Conservation (phyloP, 2,113 vertebrate species). For the Osmerus eperlanus region DNA sequence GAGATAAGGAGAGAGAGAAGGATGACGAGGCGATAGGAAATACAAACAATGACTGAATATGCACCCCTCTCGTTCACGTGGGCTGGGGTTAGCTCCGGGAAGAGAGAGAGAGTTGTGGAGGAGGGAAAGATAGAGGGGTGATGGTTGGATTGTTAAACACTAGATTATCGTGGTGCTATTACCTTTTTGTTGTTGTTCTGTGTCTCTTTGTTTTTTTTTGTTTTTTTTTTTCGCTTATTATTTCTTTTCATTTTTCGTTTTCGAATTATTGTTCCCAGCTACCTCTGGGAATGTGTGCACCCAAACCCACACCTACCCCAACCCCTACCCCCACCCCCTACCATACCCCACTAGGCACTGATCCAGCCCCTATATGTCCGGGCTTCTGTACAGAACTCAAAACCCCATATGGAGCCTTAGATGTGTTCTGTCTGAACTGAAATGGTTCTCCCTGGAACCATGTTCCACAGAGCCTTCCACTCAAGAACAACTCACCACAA, state of each 20-base stretch:
- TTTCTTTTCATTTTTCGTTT: constrained; percentile 25
- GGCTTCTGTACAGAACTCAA: too few relatives aligned
- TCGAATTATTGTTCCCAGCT: constrained; percentile 64
- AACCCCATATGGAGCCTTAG: too few relatives aligned
- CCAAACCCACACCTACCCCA: constrained; percentile 47
- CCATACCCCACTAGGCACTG: too few relatives aligned
- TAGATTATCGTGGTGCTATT: constrained; percentile 79
- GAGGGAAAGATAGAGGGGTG: constrained; percentile 31
- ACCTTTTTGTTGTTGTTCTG: constrained; percentile 49
- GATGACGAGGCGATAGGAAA: constrained; percentile 1
- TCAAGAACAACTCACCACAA: too few relatives aligned
- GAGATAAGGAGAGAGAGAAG: constrained; percentile 15
- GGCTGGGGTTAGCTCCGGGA: background rate
- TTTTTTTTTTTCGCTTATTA: constrained; percentile 38
- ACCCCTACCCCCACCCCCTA: constrained; percentile 19
- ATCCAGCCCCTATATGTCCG: too few relatives aligned
- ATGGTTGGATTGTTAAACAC: constrained; percentile 35
- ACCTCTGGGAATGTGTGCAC: constrained; percentile 72
- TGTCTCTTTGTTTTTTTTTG: constrained; percentile 20
- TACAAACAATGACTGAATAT: constrained; percentile 41
- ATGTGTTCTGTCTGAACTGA: too few relatives aligned
- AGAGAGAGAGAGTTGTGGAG: constrained; percentile 14
- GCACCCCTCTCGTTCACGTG: constrained; percentile 29
- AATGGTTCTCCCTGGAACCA: too few relatives aligned
- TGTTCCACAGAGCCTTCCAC: background rate